A percentile compares a stretch with the other conserved stretches of the same genome.
phyloP scores from a whole-genome alignment of 2,113 vertebrate genomes.

The Sialia sialis region DNA sequence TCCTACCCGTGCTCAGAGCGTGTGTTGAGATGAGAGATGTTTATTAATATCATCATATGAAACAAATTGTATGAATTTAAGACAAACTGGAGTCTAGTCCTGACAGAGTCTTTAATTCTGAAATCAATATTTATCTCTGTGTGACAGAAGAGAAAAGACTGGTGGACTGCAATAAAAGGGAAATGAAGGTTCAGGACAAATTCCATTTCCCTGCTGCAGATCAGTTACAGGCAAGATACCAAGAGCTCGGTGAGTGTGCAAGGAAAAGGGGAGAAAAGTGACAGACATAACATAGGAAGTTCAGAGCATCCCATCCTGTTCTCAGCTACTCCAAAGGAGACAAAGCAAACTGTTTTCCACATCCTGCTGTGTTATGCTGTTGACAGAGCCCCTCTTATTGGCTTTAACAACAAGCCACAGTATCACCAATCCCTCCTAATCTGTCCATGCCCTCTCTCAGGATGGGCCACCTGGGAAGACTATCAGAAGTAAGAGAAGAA shows the following conservation, averaged over 20 bases:
- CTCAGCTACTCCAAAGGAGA: background rate
- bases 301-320: background rate
- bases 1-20: background rate
- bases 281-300: background rate
- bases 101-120: background rate
- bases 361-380: background rate
- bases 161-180: background rate
- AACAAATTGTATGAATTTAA: background rate
- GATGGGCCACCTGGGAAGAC: background rate
- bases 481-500: background rate
- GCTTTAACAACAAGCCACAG: background rate
- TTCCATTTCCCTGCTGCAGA: background rate
- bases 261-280: background rate
- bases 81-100: background rate
- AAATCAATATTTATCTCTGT: background rate
- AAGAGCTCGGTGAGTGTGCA: background rate
- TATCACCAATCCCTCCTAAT: background rate
- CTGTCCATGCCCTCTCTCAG: background rate
- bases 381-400: background rate
- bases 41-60: background rate
- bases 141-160: background rate
- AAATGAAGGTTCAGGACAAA: background rate
- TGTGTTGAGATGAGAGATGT: background rate
- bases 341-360: background rate
- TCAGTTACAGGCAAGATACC: background rate